phyloP scores from a whole-genome alignment of 2,888 invertebrate species.

The Diogma glabrata region DNA sequence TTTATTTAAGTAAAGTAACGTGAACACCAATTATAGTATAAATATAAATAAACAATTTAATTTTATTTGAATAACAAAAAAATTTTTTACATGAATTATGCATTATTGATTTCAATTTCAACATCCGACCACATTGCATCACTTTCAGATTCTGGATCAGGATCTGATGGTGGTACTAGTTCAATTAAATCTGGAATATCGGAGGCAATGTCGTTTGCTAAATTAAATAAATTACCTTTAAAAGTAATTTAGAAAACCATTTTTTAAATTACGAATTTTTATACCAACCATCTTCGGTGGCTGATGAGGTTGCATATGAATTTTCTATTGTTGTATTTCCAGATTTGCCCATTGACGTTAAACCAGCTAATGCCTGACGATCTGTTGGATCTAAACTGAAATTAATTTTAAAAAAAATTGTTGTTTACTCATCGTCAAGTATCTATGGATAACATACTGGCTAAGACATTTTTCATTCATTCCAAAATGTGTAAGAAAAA shows the following conservation, averaged over 20 bases:
- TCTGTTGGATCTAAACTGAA: constrained; percentile 32
- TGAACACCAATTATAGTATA: no score
- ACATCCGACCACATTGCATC: constrained; percentile 50
- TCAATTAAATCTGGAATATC: constrained; percentile 6
- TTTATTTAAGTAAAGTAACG: no score
- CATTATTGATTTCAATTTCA: constrained; percentile 41
- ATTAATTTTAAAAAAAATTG: no score
- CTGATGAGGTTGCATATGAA: constrained; percentile 21
- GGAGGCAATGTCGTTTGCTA: background rate
- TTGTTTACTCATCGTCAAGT: no score
- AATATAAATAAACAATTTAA: no score
- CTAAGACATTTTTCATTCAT: no score
- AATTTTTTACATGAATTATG: no score
- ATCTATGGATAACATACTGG: no score
- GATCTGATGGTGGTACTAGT: constrained; percentile 1
- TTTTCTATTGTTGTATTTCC: constrained; percentile 21
- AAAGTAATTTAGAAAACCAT: background rate
- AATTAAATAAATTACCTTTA: no score
- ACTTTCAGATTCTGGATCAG: constrained; percentile 42
- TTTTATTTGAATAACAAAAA: no score
- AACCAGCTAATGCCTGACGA: constrained; percentile 29
- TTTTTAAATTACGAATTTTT: background rate
- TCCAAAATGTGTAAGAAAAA: no score
- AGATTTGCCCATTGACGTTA: constrained; percentile 29
- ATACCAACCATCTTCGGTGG: constrained; percentile 23